phyloP scores from a whole-genome alignment of 2,888 invertebrate genomes.

The Pyrocoelia pectoralis region DNA sequence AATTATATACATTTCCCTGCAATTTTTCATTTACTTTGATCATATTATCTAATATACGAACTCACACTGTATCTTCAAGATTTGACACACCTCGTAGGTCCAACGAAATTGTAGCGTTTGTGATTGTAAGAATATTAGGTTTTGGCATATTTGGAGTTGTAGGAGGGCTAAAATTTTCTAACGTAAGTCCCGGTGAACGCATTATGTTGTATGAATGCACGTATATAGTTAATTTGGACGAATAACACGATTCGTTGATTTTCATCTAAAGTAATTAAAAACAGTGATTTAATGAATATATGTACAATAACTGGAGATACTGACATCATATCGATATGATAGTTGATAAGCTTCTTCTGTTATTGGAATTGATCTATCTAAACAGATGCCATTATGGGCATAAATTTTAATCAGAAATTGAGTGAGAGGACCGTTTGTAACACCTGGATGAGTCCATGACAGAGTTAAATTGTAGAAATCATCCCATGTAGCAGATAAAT shows the following conservation, averaged over 20 bases:
- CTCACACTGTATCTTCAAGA: conserved; percentile 15
- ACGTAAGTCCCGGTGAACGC: not conserved
- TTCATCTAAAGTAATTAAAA: conserved; percentile 14
- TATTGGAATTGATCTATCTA: not conserved
- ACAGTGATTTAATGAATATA: not conserved
- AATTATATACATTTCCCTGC: conserved; percentile 21
- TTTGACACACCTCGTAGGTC: conserved; percentile 10
- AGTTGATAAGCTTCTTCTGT: conserved; percentile 31
- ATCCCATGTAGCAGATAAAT: conserved; percentile 42
- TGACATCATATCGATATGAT: conserved; percentile 26
- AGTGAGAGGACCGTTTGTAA: conserved; percentile 25
- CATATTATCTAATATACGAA: not conserved
- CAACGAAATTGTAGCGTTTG: conserved; percentile 24
- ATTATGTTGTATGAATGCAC: not conserved
- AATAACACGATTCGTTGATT: conserved; percentile 13
- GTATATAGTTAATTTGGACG: conserved; percentile 5
- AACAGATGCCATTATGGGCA: conserved; percentile 2
- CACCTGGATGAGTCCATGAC: conserved; percentile 49
- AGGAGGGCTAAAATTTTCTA: conserved; percentile 20
- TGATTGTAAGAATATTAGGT: conserved; percentile 12
- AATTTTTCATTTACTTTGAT: not conserved
- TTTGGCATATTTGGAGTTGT: conserved; percentile 1
- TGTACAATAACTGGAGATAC: not conserved
- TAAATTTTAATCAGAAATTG: conserved; percentile 14
- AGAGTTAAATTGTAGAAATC: conserved; percentile 44